These are phyloP conservation scores for Xanthia icteritia DNA, from an alignment of 2,888 invertebrate species.

Conservation along the genomic window DNA sequence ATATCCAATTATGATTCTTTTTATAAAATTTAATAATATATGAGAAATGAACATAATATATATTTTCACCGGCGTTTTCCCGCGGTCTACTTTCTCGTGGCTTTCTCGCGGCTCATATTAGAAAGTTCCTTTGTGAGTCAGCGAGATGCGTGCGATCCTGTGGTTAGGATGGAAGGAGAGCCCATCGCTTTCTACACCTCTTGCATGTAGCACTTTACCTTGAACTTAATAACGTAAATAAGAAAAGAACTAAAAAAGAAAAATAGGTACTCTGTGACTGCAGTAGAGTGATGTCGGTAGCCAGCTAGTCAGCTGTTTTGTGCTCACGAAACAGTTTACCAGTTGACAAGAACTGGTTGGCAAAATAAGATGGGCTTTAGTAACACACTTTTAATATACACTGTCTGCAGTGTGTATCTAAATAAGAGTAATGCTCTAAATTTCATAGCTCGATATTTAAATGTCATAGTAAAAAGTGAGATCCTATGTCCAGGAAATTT, in stretches of 20 bases:
- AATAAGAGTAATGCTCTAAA: background rate
- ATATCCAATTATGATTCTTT: too few species aligned
- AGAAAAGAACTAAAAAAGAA: background rate
- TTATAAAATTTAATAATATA: constrained; percentile 22
- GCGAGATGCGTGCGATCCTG: constrained; percentile 70
- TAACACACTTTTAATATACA: background rate
- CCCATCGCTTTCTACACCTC: constrained; percentile 40
- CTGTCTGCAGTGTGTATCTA: background rate
- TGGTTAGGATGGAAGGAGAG: constrained; percentile 63
- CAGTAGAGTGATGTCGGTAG: too few species aligned
- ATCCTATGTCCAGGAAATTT: too few species aligned
- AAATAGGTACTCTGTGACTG: too few species aligned
- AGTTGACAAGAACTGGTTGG: too few species aligned
- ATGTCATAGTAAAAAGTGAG: background rate
- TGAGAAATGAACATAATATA: constrained; percentile 42
- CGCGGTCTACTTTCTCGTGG: constrained; percentile 83
- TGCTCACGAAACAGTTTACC: too few species aligned
- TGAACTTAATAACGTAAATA: constrained; percentile 33
- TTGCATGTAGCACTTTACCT: constrained; percentile 10
- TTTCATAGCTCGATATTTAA: background rate
- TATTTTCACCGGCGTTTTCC: constrained; percentile 78
- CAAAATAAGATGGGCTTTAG: too few species aligned
- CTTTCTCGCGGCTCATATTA: constrained; percentile 85
- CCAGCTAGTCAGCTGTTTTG: too few species aligned
- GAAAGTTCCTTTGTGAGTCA: constrained; percentile 85